A percentile compares a stretch with the other conserved stretches of the same genome.
These are phyloP conservation scores for Stigmatopora argus DNA, from an alignment of 2,113 vertebrate species.

Conservation along the genomic window DNA sequence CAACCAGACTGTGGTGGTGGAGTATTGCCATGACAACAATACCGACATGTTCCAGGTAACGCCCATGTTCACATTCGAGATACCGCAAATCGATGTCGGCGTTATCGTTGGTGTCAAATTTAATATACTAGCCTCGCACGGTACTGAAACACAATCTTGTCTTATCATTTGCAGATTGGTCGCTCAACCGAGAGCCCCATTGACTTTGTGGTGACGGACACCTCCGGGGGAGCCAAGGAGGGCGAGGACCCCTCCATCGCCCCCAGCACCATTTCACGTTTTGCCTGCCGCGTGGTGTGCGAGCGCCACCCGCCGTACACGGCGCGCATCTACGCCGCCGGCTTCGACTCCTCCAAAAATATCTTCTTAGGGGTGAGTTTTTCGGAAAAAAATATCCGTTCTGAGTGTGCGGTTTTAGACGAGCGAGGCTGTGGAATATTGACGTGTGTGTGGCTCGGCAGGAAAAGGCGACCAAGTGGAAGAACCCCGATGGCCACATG, in stretches of 20 bases:
- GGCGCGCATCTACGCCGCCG: constrained; percentile 93
- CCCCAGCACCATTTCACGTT: constrained; percentile 97
- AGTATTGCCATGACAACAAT: constrained; percentile 92
- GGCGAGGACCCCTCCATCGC: constrained; percentile 86
- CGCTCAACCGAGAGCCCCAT: constrained; percentile 96
- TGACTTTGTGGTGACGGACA: constrained; percentile 97
- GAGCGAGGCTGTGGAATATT: background rate
- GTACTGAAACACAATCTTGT: too few relatives aligned
- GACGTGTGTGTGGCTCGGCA: constrained; percentile 37
- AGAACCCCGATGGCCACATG: constrained; percentile 97
- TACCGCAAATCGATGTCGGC: background rate
- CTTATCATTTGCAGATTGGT: constrained; percentile 75
- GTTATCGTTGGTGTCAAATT: background rate
- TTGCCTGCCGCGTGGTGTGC: constrained; percentile 94
- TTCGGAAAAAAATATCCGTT: background rate
- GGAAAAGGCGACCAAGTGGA: constrained; percentile 99
- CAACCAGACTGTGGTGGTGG: constrained; percentile 94
- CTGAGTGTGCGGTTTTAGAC: background rate
- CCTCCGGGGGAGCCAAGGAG: constrained; percentile 73
- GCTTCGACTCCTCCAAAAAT: constrained; percentile 83
- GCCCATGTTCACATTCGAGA: background rate
- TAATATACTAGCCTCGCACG: background rate
- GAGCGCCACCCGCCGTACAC: constrained; percentile 88
- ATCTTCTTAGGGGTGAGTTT: constrained; percentile 76
- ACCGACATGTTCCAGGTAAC: constrained; percentile 99